Evolutionary conservation across 2,113 vertebrate species (phyloP).

Genomic region (Struthio camelus): DNA sequence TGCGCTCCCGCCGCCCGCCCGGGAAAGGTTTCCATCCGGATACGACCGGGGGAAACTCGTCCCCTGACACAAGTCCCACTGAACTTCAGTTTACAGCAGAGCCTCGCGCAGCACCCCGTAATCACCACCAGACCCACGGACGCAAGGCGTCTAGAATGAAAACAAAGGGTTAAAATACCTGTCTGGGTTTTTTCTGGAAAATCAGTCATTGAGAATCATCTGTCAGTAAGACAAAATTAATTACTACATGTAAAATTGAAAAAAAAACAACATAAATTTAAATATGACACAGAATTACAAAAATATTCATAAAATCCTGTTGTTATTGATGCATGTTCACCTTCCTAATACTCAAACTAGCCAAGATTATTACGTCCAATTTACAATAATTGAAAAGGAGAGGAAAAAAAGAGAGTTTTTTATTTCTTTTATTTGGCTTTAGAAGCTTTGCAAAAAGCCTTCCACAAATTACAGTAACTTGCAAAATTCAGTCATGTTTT

Average conservation of each 20-base stretch:
- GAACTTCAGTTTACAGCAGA: background rate
- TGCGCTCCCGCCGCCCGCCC: background rate
- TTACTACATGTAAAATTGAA: conserved; percentile 65
- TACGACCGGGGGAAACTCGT: background rate
- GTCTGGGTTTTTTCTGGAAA: conserved; percentile 72
- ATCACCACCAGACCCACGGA: conserved; percentile 5
- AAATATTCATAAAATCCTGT: conserved; percentile 50
- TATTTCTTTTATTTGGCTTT: background rate
- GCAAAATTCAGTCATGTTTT: conserved; percentile 70
- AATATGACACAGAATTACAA: conserved; percentile 63
- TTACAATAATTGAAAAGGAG: background rate
- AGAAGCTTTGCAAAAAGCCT: conserved; percentile 10
- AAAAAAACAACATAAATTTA: conserved; percentile 62
- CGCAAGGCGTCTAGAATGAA: conserved; percentile 40
- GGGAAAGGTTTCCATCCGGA: background rate
- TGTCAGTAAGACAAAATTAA: conserved; percentile 80
- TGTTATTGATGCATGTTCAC: conserved; percentile 29
- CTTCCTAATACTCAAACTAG: conserved; percentile 7
- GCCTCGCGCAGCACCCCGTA: background rate
- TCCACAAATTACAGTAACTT: conserved; percentile 62
- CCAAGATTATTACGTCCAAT: background rate
- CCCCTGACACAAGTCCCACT: background rate
- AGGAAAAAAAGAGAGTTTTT: background rate
- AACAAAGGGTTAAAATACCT: conserved; percentile 75
- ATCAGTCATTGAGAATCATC: conserved; percentile 77